Evolutionary conservation across 2,113 vertebrate genomes (phyloP), one percentile per base, ranked within the genome.

Genomic region (Malurus elegans): DNA sequence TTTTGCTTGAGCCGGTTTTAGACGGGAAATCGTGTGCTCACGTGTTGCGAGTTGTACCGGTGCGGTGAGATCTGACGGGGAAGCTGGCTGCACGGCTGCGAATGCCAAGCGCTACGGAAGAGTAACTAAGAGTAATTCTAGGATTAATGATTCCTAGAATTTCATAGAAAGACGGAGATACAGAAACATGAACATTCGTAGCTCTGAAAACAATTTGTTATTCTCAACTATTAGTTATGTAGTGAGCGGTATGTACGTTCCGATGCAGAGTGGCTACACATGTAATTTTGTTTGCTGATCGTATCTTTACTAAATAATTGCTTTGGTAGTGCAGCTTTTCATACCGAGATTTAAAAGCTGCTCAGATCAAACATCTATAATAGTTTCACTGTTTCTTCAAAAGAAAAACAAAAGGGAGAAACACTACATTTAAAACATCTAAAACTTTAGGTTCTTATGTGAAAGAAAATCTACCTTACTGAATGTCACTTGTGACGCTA

Each of bases 131-230:
- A n/a, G n/a, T n/a, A n/a, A n/a, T n/a, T n/a, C n/a, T n/a, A n/a
- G n/a, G 48, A 86, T 93, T 89, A 92, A 67, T 82, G 23, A 72
- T 51, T 81, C 57, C n/a, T 57, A 74, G 53, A 93, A 88, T 88
- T 78, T 91, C 44, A 50, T 50, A 69, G 53, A 48, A 93, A 89
- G 79, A 3, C 11, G 23, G 50, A 44, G n/a, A 61, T 86, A 44
- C 32, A 66, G 58, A 62, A 94, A 57, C 36, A 16, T 36, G 57
- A 71, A 14, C 21, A 42, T 48, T 70, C 53, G 26, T 16, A 48
- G 36, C 40, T 81, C 51, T 71, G 70, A 32, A 57, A 74, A 28
- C 23, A 44, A 44, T 78, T 73, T 66, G 50, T 38, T 64, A 2
- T 58, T 64, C 62, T 83, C 25, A 2, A 12, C 1, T 60, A 36